Evolutionary conservation across 2,113 vertebrate species (phyloP), one percentile per base, ranked within the genome.

Genomic region (Prietella phreatophila): DNA sequence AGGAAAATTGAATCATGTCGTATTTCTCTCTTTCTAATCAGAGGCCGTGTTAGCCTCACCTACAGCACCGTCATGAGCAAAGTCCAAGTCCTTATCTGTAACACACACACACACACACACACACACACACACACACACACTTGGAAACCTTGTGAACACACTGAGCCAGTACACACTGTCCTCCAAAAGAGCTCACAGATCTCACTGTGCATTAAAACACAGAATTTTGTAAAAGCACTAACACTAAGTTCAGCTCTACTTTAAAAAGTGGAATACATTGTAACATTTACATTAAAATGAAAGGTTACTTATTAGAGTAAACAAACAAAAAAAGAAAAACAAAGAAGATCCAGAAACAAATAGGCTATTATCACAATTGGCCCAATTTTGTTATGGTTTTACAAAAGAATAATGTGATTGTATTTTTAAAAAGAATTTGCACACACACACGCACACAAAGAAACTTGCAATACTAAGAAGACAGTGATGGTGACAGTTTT

Each of bases 41-140:
- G 89, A 3, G 88, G 90, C 88, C 91, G 91, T 89, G 92, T 93
- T 93, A 92, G 92, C 93, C 94, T 93, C 94, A 95, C 93, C 92
- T 93, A 93, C 89, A 83, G 89, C 91, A 61, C 82, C 65, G 67
- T 84, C 92, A 73, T 53, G 95, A 90, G 89, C 95, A 95, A 96
- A 95, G 94, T 95, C 94, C 94, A 93, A 8, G 42, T 6, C 75
- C 92, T 94, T 95, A 95, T 95, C 94, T 85, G 53, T 65, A 82
- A 85, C 76, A 75, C 73, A 55, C 83, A 84, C 47, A 71, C 47
- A 84, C 83, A 42, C 53, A 58, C 27, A 42, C 67, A 85, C 65
- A 84, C 84, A 58, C 53, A n/a, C n/a, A n/a, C n/a, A 39, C 65
- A 39, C 67, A 47, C 50, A 33, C 69, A 85, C 71, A 47, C 56